Percentiles rank a stretch among this genome's conserved stretches.
Evolutionary conservation across 1,140 invertebrate species (phyloP).

Genomic region (Papilio helenus): DNA sequence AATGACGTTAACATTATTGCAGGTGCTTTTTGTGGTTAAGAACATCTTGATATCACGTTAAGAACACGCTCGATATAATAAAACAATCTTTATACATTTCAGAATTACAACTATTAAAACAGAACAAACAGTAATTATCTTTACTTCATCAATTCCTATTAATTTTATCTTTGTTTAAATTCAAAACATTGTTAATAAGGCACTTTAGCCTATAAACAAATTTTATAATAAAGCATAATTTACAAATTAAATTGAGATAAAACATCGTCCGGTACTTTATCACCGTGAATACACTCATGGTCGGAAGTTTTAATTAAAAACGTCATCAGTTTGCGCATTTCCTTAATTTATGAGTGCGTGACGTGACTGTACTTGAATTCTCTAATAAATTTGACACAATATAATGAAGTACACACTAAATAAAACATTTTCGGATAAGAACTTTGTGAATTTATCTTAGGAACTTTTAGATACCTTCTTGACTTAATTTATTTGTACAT

Average conservation of each 20-base stretch:
- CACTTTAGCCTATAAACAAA: neutral
- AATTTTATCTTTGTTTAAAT: neutral
- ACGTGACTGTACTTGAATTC: conserved; percentile 22
- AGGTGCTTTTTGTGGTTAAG: neutral
- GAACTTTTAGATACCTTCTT: too few species aligned
- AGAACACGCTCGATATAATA: neutral
- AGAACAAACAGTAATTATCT: neutral
- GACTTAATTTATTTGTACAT: too few species aligned
- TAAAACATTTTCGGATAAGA: too few species aligned
- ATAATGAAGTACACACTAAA: neutral
- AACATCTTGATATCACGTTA: neutral
- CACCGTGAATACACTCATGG: conserved; percentile 4
- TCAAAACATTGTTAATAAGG: neutral
- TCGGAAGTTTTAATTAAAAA: conserved; percentile 45
- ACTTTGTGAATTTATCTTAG: too few species aligned
- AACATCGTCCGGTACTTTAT: neutral
- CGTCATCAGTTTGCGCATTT: conserved; percentile 44
- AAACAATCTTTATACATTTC: too few species aligned
- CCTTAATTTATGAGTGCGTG: conserved; percentile 40
- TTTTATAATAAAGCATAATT: neutral
- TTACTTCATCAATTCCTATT: too few species aligned
- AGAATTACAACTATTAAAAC: neutral
- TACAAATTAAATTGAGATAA: neutral
- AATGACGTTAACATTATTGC: neutral
- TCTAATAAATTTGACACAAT: neutral